Percentiles rank a stretch among this genome's conserved stretches.
phyloP scores from a whole-genome alignment of 2,888 invertebrate genomes.

The Volucella inflata region DNA sequence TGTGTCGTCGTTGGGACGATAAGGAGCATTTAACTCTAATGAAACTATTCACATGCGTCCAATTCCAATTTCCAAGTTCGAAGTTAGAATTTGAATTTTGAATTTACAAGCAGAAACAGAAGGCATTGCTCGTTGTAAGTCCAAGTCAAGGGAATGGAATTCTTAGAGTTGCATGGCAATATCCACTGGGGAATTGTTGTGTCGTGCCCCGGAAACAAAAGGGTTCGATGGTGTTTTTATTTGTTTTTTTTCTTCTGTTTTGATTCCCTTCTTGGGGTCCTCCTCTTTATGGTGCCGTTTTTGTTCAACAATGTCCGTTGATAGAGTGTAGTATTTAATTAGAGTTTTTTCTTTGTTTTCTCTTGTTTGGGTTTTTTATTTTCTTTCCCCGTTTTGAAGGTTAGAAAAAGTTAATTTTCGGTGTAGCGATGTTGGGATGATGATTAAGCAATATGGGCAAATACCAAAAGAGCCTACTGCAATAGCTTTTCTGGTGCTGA shows the following conservation, averaged over 20 bases:
- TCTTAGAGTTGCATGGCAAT: constrained; percentile 33
- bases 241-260: background rate
- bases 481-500: no score
- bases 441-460: background rate
- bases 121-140: background rate
- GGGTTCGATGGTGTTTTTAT: constrained; percentile 44
- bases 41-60: constrained; percentile 74
- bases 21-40: constrained; percentile 73
- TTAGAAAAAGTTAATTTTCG: no score
- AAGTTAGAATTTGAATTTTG: constrained; percentile 64
- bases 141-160: constrained; percentile 17
- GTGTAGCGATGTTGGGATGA: background rate
- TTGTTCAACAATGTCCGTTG: background rate
- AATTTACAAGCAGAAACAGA: background rate
- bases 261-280: no score
- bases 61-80: constrained; percentile 70
- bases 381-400: background rate
- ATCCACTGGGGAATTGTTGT: constrained; percentile 40
- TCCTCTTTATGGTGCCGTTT: no score
- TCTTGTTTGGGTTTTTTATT: background rate
- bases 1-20: constrained; percentile 42
- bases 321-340: constrained; percentile 59
- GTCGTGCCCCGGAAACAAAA: constrained; percentile 69
- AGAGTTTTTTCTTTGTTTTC: constrained; percentile 45
- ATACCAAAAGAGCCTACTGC: background rate